Evolutionary conservation across 2,888 invertebrate species (phyloP).

Genomic region (Cantharis rustica): DNA sequence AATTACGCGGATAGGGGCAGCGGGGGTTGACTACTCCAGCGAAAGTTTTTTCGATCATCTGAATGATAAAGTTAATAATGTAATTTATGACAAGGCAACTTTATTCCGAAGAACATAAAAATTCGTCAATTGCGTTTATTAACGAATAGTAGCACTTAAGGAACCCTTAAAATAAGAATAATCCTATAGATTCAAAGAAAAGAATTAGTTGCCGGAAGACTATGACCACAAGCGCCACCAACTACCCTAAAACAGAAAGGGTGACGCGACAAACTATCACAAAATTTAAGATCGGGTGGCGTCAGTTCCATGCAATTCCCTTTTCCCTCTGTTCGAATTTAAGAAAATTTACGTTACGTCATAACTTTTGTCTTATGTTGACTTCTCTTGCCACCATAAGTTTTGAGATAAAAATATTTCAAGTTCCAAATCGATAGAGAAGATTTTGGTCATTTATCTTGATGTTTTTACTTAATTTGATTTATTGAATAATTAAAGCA

Average conservation of each 20-base stretch:
- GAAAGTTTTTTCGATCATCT: background rate
- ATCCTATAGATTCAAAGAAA: background rate
- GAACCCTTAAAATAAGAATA: background rate
- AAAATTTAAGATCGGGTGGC: constrained; percentile 5
- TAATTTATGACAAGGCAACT: background rate
- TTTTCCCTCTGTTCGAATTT: background rate
- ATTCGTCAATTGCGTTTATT: background rate
- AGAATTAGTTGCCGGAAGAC: constrained; percentile 9
- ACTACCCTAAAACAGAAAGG: constrained; percentile 2
- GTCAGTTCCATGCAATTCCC: constrained; percentile 6
- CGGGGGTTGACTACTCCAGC: background rate
- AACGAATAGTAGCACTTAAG: background rate
- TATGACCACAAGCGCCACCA: constrained; percentile 6
- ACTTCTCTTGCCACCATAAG: background rate
- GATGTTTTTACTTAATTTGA: background rate
- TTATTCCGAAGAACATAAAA: background rate
- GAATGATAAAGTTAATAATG: background rate
- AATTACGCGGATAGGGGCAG: background rate
- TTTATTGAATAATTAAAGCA: background rate
- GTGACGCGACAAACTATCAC: constrained; percentile 12
- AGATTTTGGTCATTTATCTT: background rate
- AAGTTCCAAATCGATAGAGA: background rate
- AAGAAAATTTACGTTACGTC: constrained; percentile 7
- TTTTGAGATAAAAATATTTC: background rate
- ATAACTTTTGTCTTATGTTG: background rate